phyloP scores from a whole-genome alignment of 1,140 invertebrate genomes.

The Drosophila pseudoananassae region DNA sequence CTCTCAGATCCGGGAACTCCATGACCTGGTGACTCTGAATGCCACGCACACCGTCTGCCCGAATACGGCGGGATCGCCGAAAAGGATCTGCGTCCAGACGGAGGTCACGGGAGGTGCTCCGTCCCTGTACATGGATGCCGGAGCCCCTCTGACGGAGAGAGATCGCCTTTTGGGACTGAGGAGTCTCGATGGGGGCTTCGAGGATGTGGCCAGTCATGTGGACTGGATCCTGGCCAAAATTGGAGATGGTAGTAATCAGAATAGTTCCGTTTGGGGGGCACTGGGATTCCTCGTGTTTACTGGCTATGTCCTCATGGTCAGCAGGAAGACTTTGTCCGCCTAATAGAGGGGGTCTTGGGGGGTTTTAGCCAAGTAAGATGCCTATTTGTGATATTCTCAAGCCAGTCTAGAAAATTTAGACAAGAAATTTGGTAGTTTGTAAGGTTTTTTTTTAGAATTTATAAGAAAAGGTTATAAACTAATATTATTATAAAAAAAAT shows the following conservation, averaged over 20 bases:
- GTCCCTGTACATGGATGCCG: constrained; percentile 47
- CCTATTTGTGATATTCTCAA: constrained; percentile 60
- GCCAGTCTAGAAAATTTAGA: not conserved
- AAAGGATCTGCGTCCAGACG: constrained; percentile 27
- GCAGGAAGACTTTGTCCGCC: constrained; percentile 43
- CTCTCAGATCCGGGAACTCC: constrained; percentile 35
- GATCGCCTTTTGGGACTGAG: constrained; percentile 44
- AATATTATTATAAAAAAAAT: not conserved
- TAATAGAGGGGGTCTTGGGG: not conserved
- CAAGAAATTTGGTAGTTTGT: not conserved
- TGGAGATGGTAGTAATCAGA: constrained; percentile 68
- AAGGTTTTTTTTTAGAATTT: not conserved
- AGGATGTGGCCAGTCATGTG: constrained; percentile 68
- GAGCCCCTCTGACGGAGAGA: constrained; percentile 52
- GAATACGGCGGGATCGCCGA: not conserved
- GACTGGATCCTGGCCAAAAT: constrained; percentile 63
- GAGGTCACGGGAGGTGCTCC: not conserved
- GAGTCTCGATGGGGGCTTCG: constrained; percentile 35
- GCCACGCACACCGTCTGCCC: constrained; percentile 29
- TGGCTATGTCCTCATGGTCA: constrained; percentile 59
- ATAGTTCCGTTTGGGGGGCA: constrained; percentile 73
- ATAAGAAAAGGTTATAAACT: not conserved
- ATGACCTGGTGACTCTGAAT: constrained; percentile 47
- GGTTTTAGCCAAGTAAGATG: constrained; percentile 21
- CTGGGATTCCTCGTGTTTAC: constrained; percentile 68